Conservation (phyloP, 2,888 invertebrate genomes). For the Exephanes ischioxanthus region DNA sequence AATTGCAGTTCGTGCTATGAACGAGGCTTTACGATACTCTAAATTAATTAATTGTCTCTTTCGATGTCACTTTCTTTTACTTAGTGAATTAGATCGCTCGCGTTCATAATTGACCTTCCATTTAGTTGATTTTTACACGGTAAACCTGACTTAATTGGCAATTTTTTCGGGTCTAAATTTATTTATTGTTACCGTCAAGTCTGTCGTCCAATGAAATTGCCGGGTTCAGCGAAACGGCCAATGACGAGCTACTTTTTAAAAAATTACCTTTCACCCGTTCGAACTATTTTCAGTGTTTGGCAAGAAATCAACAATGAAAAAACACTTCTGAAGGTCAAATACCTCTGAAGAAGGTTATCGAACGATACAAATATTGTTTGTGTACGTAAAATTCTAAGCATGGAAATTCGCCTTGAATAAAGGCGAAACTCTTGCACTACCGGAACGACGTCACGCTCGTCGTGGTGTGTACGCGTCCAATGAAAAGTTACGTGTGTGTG, state of each 20-base stretch:
- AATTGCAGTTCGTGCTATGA: background rate
- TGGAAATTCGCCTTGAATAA: conserved; percentile 50
- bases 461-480: conserved; percentile 15
- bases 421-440: conserved; percentile 29
- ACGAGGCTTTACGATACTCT: background rate
- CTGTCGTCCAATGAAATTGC: conserved; percentile 10
- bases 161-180: background rate
- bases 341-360: background rate
- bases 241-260: background rate
- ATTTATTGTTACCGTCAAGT: background rate
- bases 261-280: background rate
- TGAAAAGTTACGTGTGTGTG: conserved; percentile 56
- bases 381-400: background rate
- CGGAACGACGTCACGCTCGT: conserved; percentile 74
- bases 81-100: background rate
- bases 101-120: background rate
- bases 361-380: background rate
- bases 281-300: conserved; percentile 6
- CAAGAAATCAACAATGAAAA: background rate
- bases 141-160: background rate
- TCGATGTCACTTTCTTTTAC: background rate
- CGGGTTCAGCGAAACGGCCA: background rate
- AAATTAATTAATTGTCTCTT: background rate
- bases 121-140: background rate
- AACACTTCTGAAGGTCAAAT: background rate